A percentile compares a stretch with the other conserved stretches of the same genome.
These are phyloP conservation scores for Gadus chalcogrammus DNA, from an alignment of 2,113 vertebrate species.

Conservation along the genomic window DNA sequence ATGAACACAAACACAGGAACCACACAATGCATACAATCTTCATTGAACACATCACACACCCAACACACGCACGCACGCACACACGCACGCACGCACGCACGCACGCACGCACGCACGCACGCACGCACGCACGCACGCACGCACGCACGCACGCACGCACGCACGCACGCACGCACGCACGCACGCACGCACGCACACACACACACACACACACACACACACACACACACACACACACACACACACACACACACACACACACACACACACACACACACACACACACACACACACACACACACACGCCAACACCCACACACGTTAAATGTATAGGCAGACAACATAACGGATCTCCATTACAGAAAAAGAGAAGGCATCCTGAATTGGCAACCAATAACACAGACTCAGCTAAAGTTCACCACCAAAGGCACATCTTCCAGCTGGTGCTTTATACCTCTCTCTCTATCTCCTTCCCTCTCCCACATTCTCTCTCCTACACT, in stretches of 20 bases:
- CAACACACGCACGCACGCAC: constrained; percentile 5
- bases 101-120: constrained; percentile 9
- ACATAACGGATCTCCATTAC: constrained; percentile 15
- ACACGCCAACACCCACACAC: constrained; percentile 11
- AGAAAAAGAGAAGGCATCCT: constrained; percentile 31
- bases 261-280: background rate
- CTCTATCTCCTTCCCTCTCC: constrained; percentile 6
- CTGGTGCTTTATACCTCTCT: constrained; percentile 21
- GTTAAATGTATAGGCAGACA: constrained; percentile 19
- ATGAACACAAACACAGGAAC: constrained; percentile 8
- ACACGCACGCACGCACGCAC: background rate
- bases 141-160: constrained; percentile 11
- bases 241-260: constrained; percentile 11
- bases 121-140: constrained; percentile 6
- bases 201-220: constrained; percentile 10
- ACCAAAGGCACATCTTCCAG: constrained; percentile 41
- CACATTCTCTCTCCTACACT: background rate
- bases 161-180: constrained; percentile 2
- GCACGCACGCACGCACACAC: constrained; percentile 1
- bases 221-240: background rate
- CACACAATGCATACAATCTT: constrained; percentile 12
- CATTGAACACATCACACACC: background rate
- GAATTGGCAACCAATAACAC: constrained; percentile 42
- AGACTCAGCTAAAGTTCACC: constrained; percentile 58
- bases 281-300: constrained; percentile 7